Base-by-base conservation (phyloP, 1,140 invertebrate species). In the Magallana angulata region DNA sequence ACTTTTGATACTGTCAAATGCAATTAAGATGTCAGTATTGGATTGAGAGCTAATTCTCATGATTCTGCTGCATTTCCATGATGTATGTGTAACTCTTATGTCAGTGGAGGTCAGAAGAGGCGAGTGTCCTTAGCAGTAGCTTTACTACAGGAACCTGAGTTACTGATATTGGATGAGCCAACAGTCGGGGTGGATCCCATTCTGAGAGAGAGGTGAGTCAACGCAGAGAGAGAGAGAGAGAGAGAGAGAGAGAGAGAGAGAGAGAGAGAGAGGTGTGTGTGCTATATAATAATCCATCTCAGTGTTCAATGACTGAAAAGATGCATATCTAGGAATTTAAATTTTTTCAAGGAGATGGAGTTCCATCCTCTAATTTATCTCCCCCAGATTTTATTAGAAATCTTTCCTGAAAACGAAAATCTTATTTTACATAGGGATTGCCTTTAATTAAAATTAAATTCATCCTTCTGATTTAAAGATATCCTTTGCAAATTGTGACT, bases 131-230 rank as follows among this genome's bases (percentile, higher is more conserved):
- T 99, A 92, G 98, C 98, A 0, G 97, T 98, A 30, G 98, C 98
- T 3, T 95, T 99, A 7, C 97, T 99, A 96, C 98, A 99, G 92
- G 97, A 98, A 94, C 98, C 98, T 0, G 97, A 98, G 94, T 96
- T 99, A 18, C 95, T 99, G 16, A 98, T 99, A 93, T 96, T 99
- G 14, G 98, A 99, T 93, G 98, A 99, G 94, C 98, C 98, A 12
- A 99, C 98, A 0, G 98, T 99, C 24, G 98, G 98, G 36, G 97
- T 99, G 30, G 98, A 99, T 95, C 98, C 98, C 0, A 95, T 98
- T 36, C 96, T 98, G 1, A 96, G 98, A 91, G 97, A 98, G 94
- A 97, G 96, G 97, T 97, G 6, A 76, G 68, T 30, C 9, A 76
- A 9, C 36, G 7, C 24, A 76, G 6, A 36, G 4, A 30, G 24